Conservation (phyloP, 1,140 invertebrate species). For the Drosophila subpulchrella region DNA sequence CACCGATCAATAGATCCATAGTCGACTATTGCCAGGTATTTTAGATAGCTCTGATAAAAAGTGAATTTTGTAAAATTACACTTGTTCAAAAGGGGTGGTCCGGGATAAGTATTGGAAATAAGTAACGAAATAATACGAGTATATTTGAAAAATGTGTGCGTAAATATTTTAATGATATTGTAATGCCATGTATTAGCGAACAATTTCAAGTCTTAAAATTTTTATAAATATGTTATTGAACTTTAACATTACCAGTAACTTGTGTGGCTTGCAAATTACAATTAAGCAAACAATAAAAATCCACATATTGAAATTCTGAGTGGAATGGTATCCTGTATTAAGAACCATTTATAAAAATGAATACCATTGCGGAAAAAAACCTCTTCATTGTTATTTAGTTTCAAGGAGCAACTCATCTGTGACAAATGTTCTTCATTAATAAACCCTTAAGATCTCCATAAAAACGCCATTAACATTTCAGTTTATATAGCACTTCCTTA, state of each 20-base stretch:
- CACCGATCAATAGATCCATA: conserved; percentile 26
- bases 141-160: not conserved
- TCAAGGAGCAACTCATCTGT: not conserved
- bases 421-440: conserved; percentile 2
- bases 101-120: conserved; percentile 5
- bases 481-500: conserved; percentile 4
- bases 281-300: not conserved
- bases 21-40: conserved; percentile 3
- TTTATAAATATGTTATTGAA: conserved; percentile 4
- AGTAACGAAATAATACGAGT: not conserved
- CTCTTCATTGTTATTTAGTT: not conserved
- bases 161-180: not conserved
- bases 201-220: not conserved
- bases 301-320: too few relatives aligned
- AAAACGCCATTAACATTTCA: conserved; percentile 2
- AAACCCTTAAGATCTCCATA: conserved; percentile 1
- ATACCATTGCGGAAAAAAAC: not conserved
- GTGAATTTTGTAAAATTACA: conserved; percentile 4
- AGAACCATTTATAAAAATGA: not conserved
- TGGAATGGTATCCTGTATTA: too few relatives aligned
- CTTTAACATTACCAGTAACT: not conserved
- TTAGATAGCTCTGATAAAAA: conserved; percentile 26
- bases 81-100: conserved; percentile 12
- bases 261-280: not conserved
- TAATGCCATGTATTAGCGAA: not conserved